These are phyloP conservation scores for Ommatoiulus sabulosus DNA, from an alignment of 2,888 invertebrate genomes.

Conservation along the genomic window DNA sequence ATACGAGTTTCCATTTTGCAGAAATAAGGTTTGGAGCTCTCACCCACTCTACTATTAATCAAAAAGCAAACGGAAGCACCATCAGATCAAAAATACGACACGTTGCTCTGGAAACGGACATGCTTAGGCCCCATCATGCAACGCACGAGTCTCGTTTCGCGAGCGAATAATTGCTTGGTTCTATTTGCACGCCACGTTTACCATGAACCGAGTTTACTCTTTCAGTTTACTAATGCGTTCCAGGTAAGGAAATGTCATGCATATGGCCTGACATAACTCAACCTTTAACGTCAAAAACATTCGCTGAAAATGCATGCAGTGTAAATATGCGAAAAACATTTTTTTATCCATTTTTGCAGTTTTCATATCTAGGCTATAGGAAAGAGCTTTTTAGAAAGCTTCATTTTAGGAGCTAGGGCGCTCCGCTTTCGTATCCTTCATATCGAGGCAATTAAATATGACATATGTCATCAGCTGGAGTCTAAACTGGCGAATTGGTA, in stretches of 20 bases:
- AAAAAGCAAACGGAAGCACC: neutral
- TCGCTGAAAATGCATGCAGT: neutral
- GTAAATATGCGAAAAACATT: conserved; percentile 10
- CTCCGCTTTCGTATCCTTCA: conserved; percentile 23
- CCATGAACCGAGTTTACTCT: neutral
- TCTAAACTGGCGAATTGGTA: neutral
- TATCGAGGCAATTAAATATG: conserved; percentile 37
- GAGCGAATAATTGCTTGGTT: neutral
- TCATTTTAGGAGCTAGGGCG: neutral
- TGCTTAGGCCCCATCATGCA: neutral
- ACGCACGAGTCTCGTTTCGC: neutral
- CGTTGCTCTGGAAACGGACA: neutral
- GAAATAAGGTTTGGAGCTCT: too few species aligned
- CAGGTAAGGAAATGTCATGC: neutral
- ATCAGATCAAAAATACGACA: neutral
- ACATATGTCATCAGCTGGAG: conserved; percentile 30
- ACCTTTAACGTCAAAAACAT: conserved; percentile 19
- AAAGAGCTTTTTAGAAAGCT: neutral
- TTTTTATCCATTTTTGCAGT: neutral
- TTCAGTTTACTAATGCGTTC: neutral
- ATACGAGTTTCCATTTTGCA: too few species aligned
- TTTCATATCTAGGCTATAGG: neutral
- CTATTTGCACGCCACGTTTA: neutral
- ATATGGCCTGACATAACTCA: conserved; percentile 29
- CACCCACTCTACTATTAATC: neutral